Percentiles rank a stretch among this genome's conserved stretches.
Conservation (phyloP, 2,113 vertebrate genomes). For the Ammodytes dubius region DNA sequence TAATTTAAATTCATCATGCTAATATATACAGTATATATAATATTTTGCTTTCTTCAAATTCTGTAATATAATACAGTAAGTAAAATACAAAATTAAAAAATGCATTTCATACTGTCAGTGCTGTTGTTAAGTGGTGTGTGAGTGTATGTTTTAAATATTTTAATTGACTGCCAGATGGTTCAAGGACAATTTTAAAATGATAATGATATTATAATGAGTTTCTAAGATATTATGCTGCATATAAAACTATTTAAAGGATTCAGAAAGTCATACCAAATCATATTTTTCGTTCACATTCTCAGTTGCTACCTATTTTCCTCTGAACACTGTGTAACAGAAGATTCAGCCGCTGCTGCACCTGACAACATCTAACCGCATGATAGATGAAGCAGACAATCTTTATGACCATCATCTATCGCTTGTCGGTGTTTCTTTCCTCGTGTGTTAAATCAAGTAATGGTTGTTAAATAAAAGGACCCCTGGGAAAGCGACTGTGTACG, state of each 20-base stretch:
- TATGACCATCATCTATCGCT: neutral
- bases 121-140: neutral
- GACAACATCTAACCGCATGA: neutral
- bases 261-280: neutral
- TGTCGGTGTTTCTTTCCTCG: constrained; percentile 9
- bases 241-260: neutral
- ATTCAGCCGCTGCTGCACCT: constrained; percentile 24
- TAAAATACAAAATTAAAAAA: neutral
- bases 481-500: constrained; percentile 37
- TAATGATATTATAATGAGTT: too few species aligned
- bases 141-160: neutral
- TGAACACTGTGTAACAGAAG: neutral
- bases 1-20: too few species aligned
- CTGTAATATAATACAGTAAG: too few species aligned
- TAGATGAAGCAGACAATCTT: neutral
- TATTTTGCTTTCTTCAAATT: neutral
- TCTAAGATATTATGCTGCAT: neutral
- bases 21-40: too few species aligned
- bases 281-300: neutral
- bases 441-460: constrained; percentile 31
- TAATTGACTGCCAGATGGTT: neutral
- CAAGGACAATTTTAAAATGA: neutral
- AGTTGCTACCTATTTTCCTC: neutral
- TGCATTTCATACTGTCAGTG: neutral
- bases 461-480: constrained; percentile 20